Conservation (phyloP, 2,797 vertebrate species). For the Alca torda region DNA sequence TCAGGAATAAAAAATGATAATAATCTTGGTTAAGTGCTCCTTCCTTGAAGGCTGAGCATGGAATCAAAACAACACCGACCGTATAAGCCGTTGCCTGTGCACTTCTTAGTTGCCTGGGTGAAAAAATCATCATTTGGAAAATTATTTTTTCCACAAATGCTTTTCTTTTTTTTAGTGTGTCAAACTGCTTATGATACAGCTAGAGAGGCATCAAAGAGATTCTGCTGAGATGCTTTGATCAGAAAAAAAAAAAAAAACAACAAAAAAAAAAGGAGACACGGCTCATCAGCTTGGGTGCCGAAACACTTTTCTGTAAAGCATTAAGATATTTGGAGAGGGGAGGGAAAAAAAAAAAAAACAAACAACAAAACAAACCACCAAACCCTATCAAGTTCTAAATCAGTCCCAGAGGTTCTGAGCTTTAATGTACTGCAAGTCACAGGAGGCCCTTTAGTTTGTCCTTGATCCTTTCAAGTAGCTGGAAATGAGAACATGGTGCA, state of each 20-base stretch:
- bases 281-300: neutral
- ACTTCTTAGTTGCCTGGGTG: neutral
- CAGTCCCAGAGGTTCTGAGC: conserved; percentile 1
- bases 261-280: neutral
- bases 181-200: neutral
- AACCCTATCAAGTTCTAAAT: neutral
- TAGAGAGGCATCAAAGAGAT: conserved; percentile 32
- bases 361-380: neutral
- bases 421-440: conserved; percentile 1
- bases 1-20: neutral
- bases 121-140: conserved; percentile 17
- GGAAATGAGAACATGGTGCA: conserved; percentile 21
- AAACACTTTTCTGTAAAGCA: conserved; percentile 6
- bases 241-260: neutral
- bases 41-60: neutral
- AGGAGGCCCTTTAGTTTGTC: conserved; percentile 14
- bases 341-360: neutral
- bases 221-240: conserved; percentile 36
- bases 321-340: neutral
- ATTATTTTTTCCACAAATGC: neutral
- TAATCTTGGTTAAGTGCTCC: neutral
- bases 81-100: neutral
- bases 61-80: neutral
- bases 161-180: neutral
- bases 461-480: conserved; percentile 54